These are phyloP conservation scores for Chrysemys picta DNA, from an alignment of 2,113 vertebrate species.

Conservation along the genomic window DNA sequence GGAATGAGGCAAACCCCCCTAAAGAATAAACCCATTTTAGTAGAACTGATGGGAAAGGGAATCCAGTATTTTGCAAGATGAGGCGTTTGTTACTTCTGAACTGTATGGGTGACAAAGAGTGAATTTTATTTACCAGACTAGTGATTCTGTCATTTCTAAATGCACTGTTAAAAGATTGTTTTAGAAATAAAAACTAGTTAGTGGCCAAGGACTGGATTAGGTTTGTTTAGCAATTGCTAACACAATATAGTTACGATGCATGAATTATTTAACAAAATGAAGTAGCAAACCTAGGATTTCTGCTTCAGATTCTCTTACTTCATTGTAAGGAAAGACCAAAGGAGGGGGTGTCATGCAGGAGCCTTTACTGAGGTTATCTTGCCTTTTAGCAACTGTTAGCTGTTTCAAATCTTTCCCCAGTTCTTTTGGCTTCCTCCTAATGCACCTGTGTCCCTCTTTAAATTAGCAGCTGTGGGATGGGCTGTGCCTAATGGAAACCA, in stretches of 20 bases:
- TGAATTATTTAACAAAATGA: neutral
- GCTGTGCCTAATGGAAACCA: neutral
- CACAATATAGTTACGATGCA: too few relatives aligned
- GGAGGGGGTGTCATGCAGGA: neutral
- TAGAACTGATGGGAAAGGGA: neutral
- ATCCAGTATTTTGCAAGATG: neutral
- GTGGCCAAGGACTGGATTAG: neutral
- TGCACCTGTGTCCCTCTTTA: neutral
- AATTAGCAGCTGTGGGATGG: neutral
- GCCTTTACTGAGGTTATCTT: neutral
- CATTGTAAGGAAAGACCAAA: neutral
- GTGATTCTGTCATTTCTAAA: neutral
- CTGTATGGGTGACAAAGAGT: neutral
- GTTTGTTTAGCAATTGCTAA: neutral
- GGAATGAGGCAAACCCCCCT: neutral
- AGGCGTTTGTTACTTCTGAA: neutral
- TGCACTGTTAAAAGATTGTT: neutral
- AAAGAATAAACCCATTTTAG: neutral
- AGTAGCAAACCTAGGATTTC: neutral
- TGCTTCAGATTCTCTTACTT: neutral
- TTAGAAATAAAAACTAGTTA: neutral
- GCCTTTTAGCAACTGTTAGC: constrained; percentile 14
- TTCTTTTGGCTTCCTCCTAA: neutral
- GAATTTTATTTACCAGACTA: neutral
- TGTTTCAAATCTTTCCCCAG: neutral